A percentile compares a stretch with the other conserved stretches of the same genome.
phyloP scores from a whole-genome alignment of 2,113 vertebrate species.

The Microcebus lehilahytsara region DNA sequence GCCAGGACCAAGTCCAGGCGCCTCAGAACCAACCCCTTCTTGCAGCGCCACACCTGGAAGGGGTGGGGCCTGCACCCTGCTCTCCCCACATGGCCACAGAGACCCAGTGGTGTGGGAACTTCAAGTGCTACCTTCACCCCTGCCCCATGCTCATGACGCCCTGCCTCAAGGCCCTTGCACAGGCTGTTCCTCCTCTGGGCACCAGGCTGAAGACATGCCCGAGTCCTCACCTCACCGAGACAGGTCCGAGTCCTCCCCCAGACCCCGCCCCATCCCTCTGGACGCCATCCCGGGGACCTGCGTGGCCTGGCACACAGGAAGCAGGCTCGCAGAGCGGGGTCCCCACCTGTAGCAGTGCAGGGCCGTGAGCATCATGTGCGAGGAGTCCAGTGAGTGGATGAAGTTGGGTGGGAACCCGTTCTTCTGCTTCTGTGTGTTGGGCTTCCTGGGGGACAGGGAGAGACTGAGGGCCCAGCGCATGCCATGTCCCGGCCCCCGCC shows the following conservation, averaged over 20 bases:
- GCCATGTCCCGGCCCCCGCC: too few species aligned
- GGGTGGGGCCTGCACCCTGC: background rate
- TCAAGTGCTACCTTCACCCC: background rate
- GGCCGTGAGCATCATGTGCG: slow-evolving; percentile 98
- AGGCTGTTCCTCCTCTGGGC: background rate
- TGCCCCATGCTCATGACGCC: too few species aligned
- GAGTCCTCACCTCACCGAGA: too few species aligned
- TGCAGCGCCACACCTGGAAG: background rate
- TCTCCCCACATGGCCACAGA: background rate
- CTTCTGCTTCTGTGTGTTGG: slow-evolving; percentile 95
- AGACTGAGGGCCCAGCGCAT: background rate
- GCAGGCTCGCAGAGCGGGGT: too few species aligned
- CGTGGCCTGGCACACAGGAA: background rate
- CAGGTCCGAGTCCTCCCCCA: too few species aligned
- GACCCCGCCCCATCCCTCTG: too few species aligned
- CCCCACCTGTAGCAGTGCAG: slow-evolving; percentile 89
- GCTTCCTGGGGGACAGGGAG: slow-evolving; percentile 84
- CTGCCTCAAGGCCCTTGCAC: background rate
- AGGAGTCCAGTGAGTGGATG: slow-evolving; percentile 98
- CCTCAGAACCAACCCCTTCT: background rate
- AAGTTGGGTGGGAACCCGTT: slow-evolving; percentile 98
- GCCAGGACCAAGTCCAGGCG: background rate
- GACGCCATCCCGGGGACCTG: background rate
- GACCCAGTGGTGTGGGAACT: too few species aligned
- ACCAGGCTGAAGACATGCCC: background rate